A percentile compares a stretch with the other conserved stretches of the same genome.
Conservation (phyloP, 1,140 invertebrate species). For the Monomorium pharaonis region DNA sequence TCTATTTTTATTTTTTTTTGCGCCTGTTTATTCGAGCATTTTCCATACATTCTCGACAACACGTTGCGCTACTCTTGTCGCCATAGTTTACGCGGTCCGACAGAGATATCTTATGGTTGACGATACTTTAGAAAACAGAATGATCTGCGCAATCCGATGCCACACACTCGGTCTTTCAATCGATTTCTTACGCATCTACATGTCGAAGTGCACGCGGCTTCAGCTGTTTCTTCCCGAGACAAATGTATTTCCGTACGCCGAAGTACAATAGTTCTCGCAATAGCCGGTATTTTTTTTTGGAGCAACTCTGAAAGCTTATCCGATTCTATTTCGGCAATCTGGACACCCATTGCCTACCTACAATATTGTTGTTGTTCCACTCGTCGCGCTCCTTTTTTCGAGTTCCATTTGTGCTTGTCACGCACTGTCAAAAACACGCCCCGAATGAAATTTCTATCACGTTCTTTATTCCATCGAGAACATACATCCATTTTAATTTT, state of each 20-base stretch:
- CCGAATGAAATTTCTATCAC: constrained; percentile 43
- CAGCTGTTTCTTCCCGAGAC: neutral
- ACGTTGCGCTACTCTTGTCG: constrained; percentile 25
- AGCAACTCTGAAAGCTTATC: constrained; percentile 36
- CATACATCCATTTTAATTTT: constrained; percentile 35
- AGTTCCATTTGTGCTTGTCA: constrained; percentile 43
- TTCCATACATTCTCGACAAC: constrained; percentile 32
- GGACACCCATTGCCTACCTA: constrained; percentile 4
- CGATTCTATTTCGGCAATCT: constrained; percentile 7
- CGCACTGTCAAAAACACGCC: constrained; percentile 43
- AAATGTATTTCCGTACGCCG: neutral
- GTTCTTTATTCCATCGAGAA: constrained; percentile 16
- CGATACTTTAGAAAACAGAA: constrained; percentile 15
- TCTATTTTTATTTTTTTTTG: neutral
- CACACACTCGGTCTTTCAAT: constrained; percentile 5
- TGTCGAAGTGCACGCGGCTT: neutral
- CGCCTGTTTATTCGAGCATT: neutral
- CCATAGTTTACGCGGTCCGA: neutral
- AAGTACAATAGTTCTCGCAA: neutral
- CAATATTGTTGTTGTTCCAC: constrained; percentile 40
- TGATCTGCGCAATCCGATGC: neutral
- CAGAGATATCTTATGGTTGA: neutral
- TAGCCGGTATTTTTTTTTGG: neutral
- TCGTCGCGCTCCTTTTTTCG: constrained; percentile 27
- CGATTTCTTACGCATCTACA: neutral